A percentile compares a stretch with the other conserved stretches of the same genome.
Conservation (phyloP, 2,797 vertebrate species). For the Artibeus jamaicensis region DNA sequence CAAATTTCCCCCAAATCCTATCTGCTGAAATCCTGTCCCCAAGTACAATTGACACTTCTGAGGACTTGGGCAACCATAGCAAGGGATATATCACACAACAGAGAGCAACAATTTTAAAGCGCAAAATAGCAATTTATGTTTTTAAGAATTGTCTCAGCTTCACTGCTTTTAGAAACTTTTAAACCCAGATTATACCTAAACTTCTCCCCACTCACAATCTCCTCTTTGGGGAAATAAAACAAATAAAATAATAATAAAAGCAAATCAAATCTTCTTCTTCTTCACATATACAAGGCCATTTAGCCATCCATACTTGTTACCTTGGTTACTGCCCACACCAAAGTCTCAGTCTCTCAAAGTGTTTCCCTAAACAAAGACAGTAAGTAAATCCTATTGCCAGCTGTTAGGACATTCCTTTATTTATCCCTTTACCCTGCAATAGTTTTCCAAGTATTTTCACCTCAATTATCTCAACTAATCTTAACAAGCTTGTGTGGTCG, state of each 20-base stretch:
- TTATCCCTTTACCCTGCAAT: not conserved
- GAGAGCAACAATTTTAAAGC: not conserved
- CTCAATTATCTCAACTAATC: not conserved
- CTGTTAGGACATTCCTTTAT: not conserved
- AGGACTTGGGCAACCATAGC: not conserved
- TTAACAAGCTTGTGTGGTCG: not conserved
- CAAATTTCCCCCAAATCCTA: not conserved
- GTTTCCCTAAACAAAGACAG: not conserved
- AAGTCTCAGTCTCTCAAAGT: not conserved
- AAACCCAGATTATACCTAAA: not conserved
- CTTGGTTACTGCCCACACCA: not conserved
- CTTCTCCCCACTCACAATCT: not conserved
- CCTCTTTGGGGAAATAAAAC: not conserved
- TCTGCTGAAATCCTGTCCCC: not conserved
- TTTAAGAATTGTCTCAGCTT: not conserved
- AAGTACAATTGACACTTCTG: not conserved
- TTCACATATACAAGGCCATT: not conserved
- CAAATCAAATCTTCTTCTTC: not conserved
- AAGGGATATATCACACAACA: not conserved
- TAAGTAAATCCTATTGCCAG: not conserved
- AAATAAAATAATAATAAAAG: not conserved
- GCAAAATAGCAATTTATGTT: not conserved
- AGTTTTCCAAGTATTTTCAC: not conserved
- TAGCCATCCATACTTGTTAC: not conserved
- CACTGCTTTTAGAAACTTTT: not conserved